Conservation (phyloP, 2,888 invertebrate species). For the Notodonta ziczac region DNA sequence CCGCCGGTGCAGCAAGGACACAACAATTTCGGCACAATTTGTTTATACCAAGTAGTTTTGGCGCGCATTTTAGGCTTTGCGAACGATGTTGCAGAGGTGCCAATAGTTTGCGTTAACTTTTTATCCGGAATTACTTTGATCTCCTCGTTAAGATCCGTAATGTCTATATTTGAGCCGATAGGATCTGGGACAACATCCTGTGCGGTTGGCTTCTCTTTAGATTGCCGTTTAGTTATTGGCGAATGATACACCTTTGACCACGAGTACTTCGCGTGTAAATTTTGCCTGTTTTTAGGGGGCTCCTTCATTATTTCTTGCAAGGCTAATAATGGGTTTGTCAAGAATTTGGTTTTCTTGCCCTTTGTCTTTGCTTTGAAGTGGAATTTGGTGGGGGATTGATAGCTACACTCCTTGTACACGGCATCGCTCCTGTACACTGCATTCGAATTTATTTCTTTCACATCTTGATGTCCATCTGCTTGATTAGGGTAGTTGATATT, state of each 20-base stretch:
- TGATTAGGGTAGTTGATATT: constrained; percentile 16
- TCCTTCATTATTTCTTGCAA: constrained; percentile 15
- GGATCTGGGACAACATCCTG: constrained; percentile 7
- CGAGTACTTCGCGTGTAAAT: constrained; percentile 32
- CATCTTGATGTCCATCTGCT: constrained; percentile 27
- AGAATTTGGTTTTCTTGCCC: constrained; percentile 11
- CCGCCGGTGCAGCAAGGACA: constrained; percentile 70
- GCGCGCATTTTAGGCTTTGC: constrained; percentile 23
- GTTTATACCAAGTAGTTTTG: constrained; percentile 38
- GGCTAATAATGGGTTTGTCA: constrained; percentile 7
- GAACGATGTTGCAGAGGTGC: constrained; percentile 46
- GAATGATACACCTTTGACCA: constrained; percentile 65
- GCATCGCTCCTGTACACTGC: constrained; percentile 47
- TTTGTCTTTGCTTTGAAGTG: constrained; percentile 7
- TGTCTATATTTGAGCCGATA: constrained; percentile 7
- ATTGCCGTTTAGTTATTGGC: constrained; percentile 38
- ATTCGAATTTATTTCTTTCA: constrained; percentile 42
- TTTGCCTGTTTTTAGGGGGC: constrained; percentile 12
- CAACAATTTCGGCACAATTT: constrained; percentile 46
- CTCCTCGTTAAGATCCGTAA: constrained; percentile 8
- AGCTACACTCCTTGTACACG: constrained; percentile 67
- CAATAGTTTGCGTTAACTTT: constrained; percentile 39
- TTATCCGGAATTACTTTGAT: constrained; percentile 10
- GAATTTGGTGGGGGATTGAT: constrained; percentile 30
- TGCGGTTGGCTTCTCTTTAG: constrained; percentile 15